These are phyloP conservation scores for Linnaemya tessellans DNA, from an alignment of 2,888 invertebrate species.

Conservation along the genomic window DNA sequence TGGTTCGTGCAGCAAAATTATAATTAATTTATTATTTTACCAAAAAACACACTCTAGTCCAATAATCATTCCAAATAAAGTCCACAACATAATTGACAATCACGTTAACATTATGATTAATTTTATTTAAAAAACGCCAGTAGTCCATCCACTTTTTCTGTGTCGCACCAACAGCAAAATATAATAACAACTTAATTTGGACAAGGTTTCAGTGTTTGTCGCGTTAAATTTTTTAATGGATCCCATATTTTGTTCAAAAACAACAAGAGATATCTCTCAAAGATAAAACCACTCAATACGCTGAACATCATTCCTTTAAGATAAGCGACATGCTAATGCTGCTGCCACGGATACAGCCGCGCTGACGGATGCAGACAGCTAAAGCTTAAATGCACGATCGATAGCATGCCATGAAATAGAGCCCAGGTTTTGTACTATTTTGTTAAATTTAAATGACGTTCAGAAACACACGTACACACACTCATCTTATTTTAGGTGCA, in stretches of 20 bases:
- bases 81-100: background rate
- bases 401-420: background rate
- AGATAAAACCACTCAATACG: constrained; percentile 55
- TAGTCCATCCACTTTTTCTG: background rate
- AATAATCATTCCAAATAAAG: background rate
- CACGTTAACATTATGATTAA: background rate
- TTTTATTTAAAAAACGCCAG: background rate
- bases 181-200: constrained; percentile 49
- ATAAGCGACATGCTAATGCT: constrained; percentile 52
- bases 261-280: constrained; percentile 42
- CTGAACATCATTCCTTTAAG: constrained; percentile 56
- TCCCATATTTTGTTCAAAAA: constrained; percentile 21
- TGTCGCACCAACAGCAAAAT: background rate
- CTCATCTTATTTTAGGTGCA: constrained; percentile 22
- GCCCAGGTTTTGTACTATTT: constrained; percentile 14
- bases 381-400: constrained; percentile 21
- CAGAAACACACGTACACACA: constrained; percentile 41
- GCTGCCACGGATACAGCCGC: background rate
- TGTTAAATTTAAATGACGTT: constrained; percentile 12
- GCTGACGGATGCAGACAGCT: background rate
- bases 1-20: too few species aligned
- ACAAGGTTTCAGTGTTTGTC: background rate
- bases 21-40: too few species aligned
- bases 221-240: constrained; percentile 14
- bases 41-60: background rate